These are phyloP conservation scores for Daboia siamensis DNA, from an alignment of 2,113 vertebrate genomes.

Conservation along the genomic window DNA sequence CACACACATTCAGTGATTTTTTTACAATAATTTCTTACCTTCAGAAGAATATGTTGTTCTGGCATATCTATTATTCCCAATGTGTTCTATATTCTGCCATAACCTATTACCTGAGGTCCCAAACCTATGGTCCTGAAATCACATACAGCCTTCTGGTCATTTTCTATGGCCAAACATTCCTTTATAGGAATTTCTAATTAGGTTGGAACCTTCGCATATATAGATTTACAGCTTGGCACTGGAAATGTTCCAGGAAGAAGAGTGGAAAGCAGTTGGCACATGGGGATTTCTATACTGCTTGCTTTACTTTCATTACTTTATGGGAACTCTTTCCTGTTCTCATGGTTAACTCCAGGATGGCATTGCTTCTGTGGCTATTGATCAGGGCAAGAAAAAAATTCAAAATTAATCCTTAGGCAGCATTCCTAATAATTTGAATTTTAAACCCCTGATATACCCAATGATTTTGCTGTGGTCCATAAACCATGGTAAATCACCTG, in stretches of 20 bases:
- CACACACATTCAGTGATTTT: background rate
- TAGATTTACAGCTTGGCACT: background rate
- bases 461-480: background rate
- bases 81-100: background rate
- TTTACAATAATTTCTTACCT: background rate
- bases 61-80: background rate
- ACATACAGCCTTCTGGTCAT: background rate
- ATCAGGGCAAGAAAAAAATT: background rate
- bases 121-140: background rate
- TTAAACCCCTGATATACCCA: background rate
- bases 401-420: background rate
- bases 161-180: background rate
- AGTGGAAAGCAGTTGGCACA: background rate
- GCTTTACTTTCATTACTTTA: background rate
- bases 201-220: background rate
- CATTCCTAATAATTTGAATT: background rate
- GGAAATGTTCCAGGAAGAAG: background rate
- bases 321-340: background rate
- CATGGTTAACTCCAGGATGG: background rate
- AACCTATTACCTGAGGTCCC: background rate
- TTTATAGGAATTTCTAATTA: background rate
- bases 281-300: background rate
- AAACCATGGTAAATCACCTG: background rate
- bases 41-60: background rate
- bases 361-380: background rate